Base-by-base conservation (phyloP, 2,888 invertebrate species). In the Melinopterus prodromus region DNA sequence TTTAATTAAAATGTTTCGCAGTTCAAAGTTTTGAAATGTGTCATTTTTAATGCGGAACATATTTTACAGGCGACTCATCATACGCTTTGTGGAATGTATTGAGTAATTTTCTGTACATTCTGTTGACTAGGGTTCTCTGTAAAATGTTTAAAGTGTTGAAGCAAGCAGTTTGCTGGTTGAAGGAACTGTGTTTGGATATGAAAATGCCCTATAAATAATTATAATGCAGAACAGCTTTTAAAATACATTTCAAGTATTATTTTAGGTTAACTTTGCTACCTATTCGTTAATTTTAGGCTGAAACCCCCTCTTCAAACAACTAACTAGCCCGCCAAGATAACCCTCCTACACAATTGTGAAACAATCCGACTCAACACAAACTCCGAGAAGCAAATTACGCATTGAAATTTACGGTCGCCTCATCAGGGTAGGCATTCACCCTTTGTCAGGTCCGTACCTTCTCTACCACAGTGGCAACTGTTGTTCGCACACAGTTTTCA, bases 391-490 rank as follows among this genome's bases (percentile, higher is more conserved):
- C 53, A 53, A 53, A 53, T 53, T 53, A 53, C 53, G 53, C 53
- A 53, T 53, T 53, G 53, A 53, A 53, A 53, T 53, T 53, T 53
- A 53, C 53, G 53, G 53, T 53, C 12, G 53, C 53, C 53, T 53
- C 53, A 53, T 53, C 53, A 53, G 53, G 53, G 53, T 53, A 53
- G 53, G 53, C 53, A 53, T 53, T 53, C 53, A 53, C 53, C 53
- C 53, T 53, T 53, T 53, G 53, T 53, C 53, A 53, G 53, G 53
- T 7, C 53, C 53, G 53, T 53, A 53, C 53, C 7, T 2, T 53
- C 53, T 53, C 9, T 53, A 53, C 53, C 53, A 12, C 53, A 53
- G 12, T 53, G 53, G 53, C 53, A 53, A 53, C 53, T 53, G 53
- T 53, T 53, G 53, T 53, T 53, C 53, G 53, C 12, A 53, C 5